Evolutionary conservation across 2,888 invertebrate species (phyloP).

Genomic region (Stegophylla sp.): DNA sequence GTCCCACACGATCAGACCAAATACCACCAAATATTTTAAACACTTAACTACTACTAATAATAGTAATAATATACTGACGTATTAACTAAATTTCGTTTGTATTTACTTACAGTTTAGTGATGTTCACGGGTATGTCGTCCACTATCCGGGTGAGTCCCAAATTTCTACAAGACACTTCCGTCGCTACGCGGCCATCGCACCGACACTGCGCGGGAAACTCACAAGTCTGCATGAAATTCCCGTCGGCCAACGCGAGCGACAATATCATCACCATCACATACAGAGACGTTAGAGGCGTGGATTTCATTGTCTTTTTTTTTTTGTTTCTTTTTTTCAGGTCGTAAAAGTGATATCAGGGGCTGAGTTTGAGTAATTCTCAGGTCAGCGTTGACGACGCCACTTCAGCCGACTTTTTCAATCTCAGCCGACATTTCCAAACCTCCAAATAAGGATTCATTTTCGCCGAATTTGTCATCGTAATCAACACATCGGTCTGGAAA

Average conservation of each 20-base stretch:
- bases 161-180: constrained; percentile 47
- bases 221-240: constrained; percentile 42
- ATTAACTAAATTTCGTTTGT: neutral
- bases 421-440: constrained; percentile 52
- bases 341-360: neutral
- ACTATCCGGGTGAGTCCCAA: constrained; percentile 25
- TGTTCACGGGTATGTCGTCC: constrained; percentile 37
- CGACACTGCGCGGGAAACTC: constrained; percentile 42
- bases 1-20: no score
- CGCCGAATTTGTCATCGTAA: constrained; percentile 1
- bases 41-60: no score
- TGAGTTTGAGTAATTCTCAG: constrained; percentile 35
- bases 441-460: constrained; percentile 44
- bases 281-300: constrained; percentile 26
- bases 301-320: constrained; percentile 48
- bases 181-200: constrained; percentile 18
- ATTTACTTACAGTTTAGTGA: constrained; percentile 47
- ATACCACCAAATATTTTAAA: no score
- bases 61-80: no score
- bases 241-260: constrained; percentile 29
- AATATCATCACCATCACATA: constrained; percentile 31
- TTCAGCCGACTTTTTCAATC: constrained; percentile 17
- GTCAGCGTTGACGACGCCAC: constrained; percentile 48
- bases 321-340: no score
- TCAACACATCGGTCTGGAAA: neutral